Evolutionary conservation across 2,797 vertebrate species (phyloP), one percentile per base, ranked within the genome.

Genomic region (Lagorchestes hirsutus): DNA sequence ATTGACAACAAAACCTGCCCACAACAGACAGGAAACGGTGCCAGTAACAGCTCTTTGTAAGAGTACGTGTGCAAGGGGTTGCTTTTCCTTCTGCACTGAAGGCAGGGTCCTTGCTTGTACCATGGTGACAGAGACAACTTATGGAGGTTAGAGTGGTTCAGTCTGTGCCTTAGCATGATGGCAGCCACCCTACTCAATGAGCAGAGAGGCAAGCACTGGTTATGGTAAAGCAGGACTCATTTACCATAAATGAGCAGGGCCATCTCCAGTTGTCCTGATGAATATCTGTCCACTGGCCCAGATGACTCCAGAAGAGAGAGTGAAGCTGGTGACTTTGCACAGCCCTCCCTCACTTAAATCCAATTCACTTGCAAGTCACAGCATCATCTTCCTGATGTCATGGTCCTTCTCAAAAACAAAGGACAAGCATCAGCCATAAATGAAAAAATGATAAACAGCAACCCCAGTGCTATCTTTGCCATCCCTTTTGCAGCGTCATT

Each of bases 1-100:
- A 58, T 67, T 95, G 90, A 93, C 90, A 93, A 34, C 46, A 94
- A 92, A 14, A 54, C 56, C 27, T 5, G 58, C 6, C 1, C 52
- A 8, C 1, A 50, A 92, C 55, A 91, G 92, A 90, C 93, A 94
- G 95, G 96, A 97, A 96, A 56, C 55, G 27, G n/a, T 55, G 91
- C 34, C 50, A 13, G 29, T 31, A 90, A 54, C 50, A 90, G 31
- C 90, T 29, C 24, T 29, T 29, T 90, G 10, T 52, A 90, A 50
- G 12, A 46, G 52, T 55, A 2, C 3, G 54, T 62, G 50, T 52
- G 9, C 90, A 90, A 28, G n/a, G 55, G 59, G 28, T 13, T 8
- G 50, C 27, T 28, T 96, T 93, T 92, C 59, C 92, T 10, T 93
- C 67, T 82, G 55, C 91, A 34, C 93, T 93, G 91, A 92, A 94